These are phyloP conservation scores for Cryptoprocta ferox DNA, from an alignment of 2,797 vertebrate species.

Conservation along the genomic window DNA sequence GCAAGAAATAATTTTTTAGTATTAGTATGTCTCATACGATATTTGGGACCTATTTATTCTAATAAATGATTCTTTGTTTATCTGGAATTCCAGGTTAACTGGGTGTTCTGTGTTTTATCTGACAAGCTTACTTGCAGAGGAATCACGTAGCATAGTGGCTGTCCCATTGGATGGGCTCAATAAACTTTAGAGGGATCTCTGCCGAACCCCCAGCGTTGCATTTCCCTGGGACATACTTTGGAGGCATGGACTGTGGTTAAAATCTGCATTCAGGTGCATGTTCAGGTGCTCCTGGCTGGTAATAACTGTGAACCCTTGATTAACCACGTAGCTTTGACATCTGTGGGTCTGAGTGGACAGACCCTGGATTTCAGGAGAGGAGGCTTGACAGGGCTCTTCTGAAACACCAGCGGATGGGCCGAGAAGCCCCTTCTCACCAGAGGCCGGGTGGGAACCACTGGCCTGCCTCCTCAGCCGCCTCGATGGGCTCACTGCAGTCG, in stretches of 20 bases:
- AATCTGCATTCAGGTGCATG: accelerated
- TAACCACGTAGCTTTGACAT: accelerated
- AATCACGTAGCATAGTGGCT: neutral
- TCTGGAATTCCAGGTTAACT: neutral
- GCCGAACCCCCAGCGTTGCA: neutral
- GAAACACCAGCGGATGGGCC: accelerated
- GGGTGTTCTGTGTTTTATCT: neutral
- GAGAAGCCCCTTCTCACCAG: accelerated
- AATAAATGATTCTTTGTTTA: neutral
- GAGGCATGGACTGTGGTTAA: neutral
- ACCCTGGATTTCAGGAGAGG: neutral
- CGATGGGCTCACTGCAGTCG: accelerated
- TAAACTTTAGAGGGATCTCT: neutral
- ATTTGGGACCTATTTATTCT: neutral
- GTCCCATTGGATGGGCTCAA: neutral
- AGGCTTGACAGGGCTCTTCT: neutral
- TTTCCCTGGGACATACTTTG: neutral
- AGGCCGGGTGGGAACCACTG: too few species aligned
- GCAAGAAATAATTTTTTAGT: neutral
- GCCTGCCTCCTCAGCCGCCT: too few species aligned
- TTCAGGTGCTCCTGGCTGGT: neutral
- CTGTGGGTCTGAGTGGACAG: neutral
- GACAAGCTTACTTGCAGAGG: neutral
- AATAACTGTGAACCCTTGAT: neutral
- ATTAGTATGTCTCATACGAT: neutral